A percentile compares a stretch with the other conserved stretches of the same genome.
phyloP scores from a whole-genome alignment of 2,113 vertebrate genomes.

The Panthera uncia region DNA sequence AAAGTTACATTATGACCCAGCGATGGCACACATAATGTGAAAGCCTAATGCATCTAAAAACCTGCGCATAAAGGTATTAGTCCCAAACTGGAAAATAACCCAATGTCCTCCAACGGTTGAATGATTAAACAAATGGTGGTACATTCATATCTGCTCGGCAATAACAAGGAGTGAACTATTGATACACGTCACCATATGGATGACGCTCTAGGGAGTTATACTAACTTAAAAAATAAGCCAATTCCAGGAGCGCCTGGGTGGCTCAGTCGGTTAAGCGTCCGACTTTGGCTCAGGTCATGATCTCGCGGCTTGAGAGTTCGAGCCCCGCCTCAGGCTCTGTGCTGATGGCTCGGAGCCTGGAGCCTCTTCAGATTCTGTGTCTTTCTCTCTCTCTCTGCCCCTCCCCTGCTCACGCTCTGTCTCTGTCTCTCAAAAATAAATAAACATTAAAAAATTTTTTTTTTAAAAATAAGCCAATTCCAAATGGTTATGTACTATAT shows the following conservation, averaged over 20 bases:
- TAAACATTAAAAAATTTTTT: no score
- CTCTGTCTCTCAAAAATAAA: no score
- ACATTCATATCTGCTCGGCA: not conserved
- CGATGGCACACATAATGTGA: not conserved
- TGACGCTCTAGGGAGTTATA: not conserved
- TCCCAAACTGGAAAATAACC: not conserved
- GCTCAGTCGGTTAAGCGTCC: no score
- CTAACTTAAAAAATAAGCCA: not conserved
- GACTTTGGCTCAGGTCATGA: no score
- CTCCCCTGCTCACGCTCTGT: no score
- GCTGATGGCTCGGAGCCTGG: no score
- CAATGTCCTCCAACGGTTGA: not conserved
- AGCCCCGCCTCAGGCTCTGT: no score
- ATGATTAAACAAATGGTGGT: not conserved
- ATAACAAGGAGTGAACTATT: not conserved
- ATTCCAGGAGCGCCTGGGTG: not conserved
- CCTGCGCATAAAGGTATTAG: not conserved
- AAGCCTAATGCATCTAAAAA: not conserved
- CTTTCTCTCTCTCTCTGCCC: no score
- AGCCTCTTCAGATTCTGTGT: no score
- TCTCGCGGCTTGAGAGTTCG: no score
- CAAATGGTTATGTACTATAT: not conserved
- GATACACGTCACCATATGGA: not conserved
- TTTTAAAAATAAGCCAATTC: no score
- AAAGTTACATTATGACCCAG: not conserved